phyloP scores from a whole-genome alignment of 2,888 invertebrate species.

The Sarcophaga rosellei region DNA sequence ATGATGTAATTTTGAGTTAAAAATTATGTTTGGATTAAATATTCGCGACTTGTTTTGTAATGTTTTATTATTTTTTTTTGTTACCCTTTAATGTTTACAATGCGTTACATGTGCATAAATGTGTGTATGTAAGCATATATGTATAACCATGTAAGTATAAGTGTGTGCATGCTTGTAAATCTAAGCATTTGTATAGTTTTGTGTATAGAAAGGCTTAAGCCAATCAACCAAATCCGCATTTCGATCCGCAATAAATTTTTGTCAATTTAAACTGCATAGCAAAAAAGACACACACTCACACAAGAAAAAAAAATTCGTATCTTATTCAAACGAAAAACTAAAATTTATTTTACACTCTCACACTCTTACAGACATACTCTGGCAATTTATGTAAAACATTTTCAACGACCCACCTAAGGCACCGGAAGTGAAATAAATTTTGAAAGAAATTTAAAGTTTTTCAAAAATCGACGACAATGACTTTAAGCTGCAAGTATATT shows the following conservation, averaged over 20 bases:
- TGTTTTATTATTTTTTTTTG: background rate
- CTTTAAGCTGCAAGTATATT: too few relatives aligned
- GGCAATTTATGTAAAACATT: constrained; percentile 24
- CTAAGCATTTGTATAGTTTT: constrained; percentile 2
- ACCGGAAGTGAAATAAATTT: background rate
- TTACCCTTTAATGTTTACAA: constrained; percentile 1
- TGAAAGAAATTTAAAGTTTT: background rate
- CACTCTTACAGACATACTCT: constrained; percentile 14
- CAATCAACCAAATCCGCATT: constrained; percentile 71
- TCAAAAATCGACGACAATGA: too few relatives aligned
- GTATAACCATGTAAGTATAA: background rate
- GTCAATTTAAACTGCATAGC: constrained; percentile 60
- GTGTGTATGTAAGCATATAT: background rate
- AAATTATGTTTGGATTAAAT: background rate
- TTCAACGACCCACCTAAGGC: constrained; percentile 38
- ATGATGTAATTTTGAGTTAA: background rate
- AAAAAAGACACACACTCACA: constrained; percentile 23
- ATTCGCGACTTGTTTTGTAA: background rate
- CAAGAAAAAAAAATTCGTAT: constrained; percentile 1
- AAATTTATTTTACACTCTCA: constrained; percentile 64
- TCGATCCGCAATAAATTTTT: constrained; percentile 72
- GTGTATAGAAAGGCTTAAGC: constrained; percentile 67
- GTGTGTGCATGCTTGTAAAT: background rate
- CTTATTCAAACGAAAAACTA: constrained; percentile 47
- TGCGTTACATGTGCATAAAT: background rate